Evolutionary conservation across 35 echinoderm and acorn worm genomes (phyloP).

Genomic region (Amphiura filiformis): DNA sequence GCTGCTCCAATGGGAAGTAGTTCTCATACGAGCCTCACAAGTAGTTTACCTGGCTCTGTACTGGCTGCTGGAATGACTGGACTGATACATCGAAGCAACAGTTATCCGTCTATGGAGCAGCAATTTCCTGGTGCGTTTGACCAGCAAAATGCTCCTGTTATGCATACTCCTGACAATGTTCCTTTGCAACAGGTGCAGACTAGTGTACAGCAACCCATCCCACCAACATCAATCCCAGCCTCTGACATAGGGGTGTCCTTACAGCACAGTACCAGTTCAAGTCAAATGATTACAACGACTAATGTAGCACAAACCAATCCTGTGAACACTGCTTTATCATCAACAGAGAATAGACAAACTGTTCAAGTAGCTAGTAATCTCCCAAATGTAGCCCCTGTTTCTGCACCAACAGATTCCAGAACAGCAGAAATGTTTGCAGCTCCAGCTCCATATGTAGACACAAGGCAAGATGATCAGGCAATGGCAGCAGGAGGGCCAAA

Average conservation of each 20-base stretch:
- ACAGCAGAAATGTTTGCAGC: not conserved
- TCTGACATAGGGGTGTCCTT: not conserved
- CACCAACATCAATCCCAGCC: not conserved
- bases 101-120: not conserved
- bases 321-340: not conserved
- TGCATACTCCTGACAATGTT: not conserved
- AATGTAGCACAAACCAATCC: not conserved
- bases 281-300: not conserved
- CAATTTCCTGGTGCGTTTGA: not conserved
- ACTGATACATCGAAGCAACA: conserved; percentile 9
- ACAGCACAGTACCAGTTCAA: not conserved
- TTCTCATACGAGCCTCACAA: not conserved
- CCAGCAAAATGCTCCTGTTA: not conserved
- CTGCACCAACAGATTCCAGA: not conserved
- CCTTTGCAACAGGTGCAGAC: not conserved
- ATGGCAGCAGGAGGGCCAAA: not conserved
- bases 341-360: not conserved
- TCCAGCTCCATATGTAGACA: not conserved
- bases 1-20: not conserved
- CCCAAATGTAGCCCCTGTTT: not conserved
- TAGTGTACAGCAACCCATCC: not conserved
- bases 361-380: not conserved
- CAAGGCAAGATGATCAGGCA: not conserved
- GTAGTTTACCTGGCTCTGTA: not conserved
- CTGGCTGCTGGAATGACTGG: not conserved